Evolutionary conservation across 2,888 invertebrate genomes (phyloP).

Genomic region (Spodoptera exigua): DNA sequence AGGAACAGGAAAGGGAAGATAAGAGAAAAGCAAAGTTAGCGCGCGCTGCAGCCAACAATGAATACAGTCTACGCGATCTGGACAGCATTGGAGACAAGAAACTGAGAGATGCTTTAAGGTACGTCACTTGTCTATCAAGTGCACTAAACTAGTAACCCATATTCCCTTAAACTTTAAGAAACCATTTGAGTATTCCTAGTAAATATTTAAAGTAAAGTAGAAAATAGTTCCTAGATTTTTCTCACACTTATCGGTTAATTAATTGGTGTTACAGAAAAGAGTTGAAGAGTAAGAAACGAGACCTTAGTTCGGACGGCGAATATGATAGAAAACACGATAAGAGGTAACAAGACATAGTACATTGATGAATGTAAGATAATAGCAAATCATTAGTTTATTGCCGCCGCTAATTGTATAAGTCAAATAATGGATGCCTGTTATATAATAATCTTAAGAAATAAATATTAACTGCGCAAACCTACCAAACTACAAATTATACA

Average conservation of each 20-base stretch:
- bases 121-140: conserved; percentile 6
- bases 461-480: no score
- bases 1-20: conserved; percentile 92
- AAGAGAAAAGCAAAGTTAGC: conserved; percentile 91
- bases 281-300: conserved; percentile 85
- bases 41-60: conserved; percentile 86
- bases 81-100: conserved; percentile 91
- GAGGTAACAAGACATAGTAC: conserved; percentile 71
- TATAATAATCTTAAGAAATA: no score
- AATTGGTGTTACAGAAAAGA: conserved; percentile 78
- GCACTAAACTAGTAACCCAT: no score
- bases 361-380: conserved; percentile 19
- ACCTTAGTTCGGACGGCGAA: conserved; percentile 85
- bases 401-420: conserved; percentile 54
- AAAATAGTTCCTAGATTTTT: no score
- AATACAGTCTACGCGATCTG: conserved; percentile 91
- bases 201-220: no score
- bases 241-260: conserved; percentile 6
- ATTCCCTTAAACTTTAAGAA: no score
- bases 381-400: conserved; percentile 25
- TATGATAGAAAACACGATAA: conserved; percentile 88
- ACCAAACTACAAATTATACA: no score
- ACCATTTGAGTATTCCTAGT: no score
- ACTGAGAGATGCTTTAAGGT: conserved; percentile 92
- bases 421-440: conserved; percentile 44